Evolutionary conservation across 2,797 vertebrate species (phyloP), one percentile per base, ranked within the genome.

Genomic region (Allobates femoralis): DNA sequence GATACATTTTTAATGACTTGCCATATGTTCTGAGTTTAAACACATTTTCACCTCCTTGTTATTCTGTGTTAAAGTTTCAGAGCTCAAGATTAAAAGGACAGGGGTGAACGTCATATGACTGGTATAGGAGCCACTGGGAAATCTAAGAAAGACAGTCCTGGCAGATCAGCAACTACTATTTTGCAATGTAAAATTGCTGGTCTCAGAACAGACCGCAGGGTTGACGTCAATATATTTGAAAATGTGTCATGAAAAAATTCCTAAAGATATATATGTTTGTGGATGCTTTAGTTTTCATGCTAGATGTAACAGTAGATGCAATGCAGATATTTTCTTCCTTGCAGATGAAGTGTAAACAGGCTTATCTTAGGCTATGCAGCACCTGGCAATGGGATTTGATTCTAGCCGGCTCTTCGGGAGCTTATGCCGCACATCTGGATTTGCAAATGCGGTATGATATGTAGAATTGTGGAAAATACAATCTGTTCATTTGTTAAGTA

Each of bases 51-150:
- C 88, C 89, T 92, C 90, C 88, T 91, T 93, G 90, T 84, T 91
- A 88, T 90, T 92, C 91, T 92, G 88, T 69, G 21, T 77, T 87
- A 90, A 92, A 92, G 91, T 93, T 93, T 89, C 88, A 89, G 26
- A 86, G 91, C 91, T 86, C 90, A 90, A 89, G 91, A 91, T 89
- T 79, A 87, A 85, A 81, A 64, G 28, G 69, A 76, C 46, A 30
- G 83, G 69, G 78, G 41, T 67, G 58, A 84, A 69, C 56, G 6
- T 55, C 60, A 69, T 75, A 26, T 79, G 46, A 26, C 84, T 79
- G 34, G 32, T 28, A 58, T 4, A 46, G 23, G 30, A 69, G 23
- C 62, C 51, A 71, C 64, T 79, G 84, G 84, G 75, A 79, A 85
- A 85, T 80, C 62, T 58, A 15, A 56, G 50, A 58, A 32, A 58